Evolutionary conservation across 2,113 vertebrate genomes (phyloP), one percentile per base, ranked within the genome.

Genomic region (Poicephalus meyeri): DNA sequence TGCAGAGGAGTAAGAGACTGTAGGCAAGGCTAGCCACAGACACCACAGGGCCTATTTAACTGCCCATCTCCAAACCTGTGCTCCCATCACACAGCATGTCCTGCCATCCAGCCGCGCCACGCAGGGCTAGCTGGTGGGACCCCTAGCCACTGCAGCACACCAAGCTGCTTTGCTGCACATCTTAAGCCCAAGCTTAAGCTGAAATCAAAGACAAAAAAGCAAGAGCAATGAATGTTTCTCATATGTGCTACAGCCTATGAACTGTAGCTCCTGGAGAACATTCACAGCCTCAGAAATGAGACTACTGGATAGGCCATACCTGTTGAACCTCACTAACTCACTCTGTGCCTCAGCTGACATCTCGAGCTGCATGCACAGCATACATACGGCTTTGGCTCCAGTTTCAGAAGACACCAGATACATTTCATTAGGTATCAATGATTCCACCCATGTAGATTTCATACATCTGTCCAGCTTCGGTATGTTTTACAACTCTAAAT

Each of bases 321-420:
- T 31, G 25, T 33, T 29, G 56, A 60, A 46, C 25, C 26, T 69
- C 52, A 3, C 10, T 29, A 21, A 3, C 29, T 39, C 18, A 1
- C 21, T 63, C 58, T 53, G 31, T 46, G 31, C 29, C 41, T 10
- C 13, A 25, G 31, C 37, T 13, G 23, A 33, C 31, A 25, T 19
- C 68, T 41, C 69, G 44, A 25, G 13, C 50, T 46, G 55, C 15
- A 35, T 0, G 0, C 20, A 35, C 19, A 65, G 41, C 0, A 0
- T 1, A 13, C 12, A 4, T 1, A 5, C 0, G 2, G 20, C 61
- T 77, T 39, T 4, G 8, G n/a, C n/a, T 42, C 24, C 31, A 6
- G 29, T 41, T 90, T 23, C 19, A 20, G 23, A 83, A 86, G 68
- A 35, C 12, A 16, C 15, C 5, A 60, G 46, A 81, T 10, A 53